A percentile compares a stretch with the other conserved stretches of the same genome.
Conservation (phyloP, 2,888 invertebrate genomes). For the Sinodicranocentrus sp. region DNA sequence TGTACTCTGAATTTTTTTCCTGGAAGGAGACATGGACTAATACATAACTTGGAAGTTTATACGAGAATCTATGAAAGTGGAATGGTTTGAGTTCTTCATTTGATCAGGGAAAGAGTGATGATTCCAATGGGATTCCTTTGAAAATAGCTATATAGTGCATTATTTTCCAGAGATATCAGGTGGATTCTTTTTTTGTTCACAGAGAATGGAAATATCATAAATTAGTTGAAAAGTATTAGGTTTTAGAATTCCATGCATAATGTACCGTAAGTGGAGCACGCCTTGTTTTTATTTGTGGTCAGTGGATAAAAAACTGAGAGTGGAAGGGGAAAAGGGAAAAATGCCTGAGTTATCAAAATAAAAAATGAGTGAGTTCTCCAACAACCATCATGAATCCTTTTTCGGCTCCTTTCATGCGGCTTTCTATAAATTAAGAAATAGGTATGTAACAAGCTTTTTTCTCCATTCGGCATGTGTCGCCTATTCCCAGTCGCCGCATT, state of each 20-base stretch:
- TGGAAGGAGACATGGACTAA: too few species aligned
- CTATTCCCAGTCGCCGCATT: slow-evolving; percentile 33
- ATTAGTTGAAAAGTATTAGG: neutral
- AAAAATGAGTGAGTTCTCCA: slow-evolving; percentile 25
- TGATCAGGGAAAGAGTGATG: neutral
- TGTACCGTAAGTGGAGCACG: neutral
- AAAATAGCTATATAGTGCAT: neutral
- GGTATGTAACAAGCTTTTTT: slow-evolving; percentile 11
- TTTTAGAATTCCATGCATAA: neutral
- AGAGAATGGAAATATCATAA: neutral
- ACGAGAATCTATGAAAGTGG: neutral
- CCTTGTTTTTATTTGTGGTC: neutral
- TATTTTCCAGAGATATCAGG: neutral
- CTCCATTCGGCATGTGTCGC: neutral
- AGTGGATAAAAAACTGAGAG: too few species aligned
- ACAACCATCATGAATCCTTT: slow-evolving; percentile 21
- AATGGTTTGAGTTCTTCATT: slow-evolving; percentile 14
- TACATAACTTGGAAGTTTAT: too few species aligned
- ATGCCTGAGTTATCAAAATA: neutral
- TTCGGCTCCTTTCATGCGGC: slow-evolving; percentile 48
- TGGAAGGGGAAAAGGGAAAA: neutral
- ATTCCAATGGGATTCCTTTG: slow-evolving; percentile 18
- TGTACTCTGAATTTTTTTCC: too few species aligned
- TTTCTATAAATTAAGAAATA: slow-evolving; percentile 51
- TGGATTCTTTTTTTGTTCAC: neutral